These are phyloP conservation scores for Enteromius argenteus DNA, from an alignment of 2,797 vertebrate genomes.

Conservation along the genomic window DNA sequence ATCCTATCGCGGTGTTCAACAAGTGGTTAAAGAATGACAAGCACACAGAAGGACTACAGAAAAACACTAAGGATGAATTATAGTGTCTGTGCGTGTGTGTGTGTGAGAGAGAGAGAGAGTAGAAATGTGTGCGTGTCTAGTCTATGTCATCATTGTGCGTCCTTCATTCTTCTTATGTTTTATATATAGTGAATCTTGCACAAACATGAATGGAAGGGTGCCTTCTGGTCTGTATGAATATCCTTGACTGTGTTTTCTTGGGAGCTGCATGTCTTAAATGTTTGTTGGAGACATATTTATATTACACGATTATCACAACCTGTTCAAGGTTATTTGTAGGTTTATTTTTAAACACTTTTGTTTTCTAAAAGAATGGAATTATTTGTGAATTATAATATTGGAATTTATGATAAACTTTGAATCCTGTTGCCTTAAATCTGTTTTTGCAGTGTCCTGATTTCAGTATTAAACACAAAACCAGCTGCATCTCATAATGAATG, in stretches of 20 bases:
- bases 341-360: conserved; percentile 41
- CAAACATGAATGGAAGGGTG: conserved; percentile 55
- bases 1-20: conserved; percentile 90
- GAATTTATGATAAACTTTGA: conserved; percentile 21
- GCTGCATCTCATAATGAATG: background rate
- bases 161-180: conserved; percentile 64
- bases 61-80: conserved; percentile 84
- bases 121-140: conserved; percentile 46
- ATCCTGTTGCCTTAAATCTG: conserved; percentile 41
- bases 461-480: background rate
- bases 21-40: conserved; percentile 84
- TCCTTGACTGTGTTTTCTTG: conserved; percentile 4
- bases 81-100: conserved; percentile 68
- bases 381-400: conserved; percentile 39
- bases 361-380: conserved; percentile 39
- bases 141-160: conserved; percentile 17
- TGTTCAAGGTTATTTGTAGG: conserved; percentile 33
- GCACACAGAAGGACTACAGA: conserved; percentile 64
- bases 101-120: conserved; percentile 28
- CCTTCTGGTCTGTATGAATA: conserved; percentile 56
- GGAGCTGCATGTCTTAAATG: conserved; percentile 13
- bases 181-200: conserved; percentile 67
- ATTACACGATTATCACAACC: background rate
- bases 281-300: conserved; percentile 56
- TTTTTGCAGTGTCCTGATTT: conserved; percentile 8